Evolutionary conservation across 2,888 invertebrate genomes (phyloP).

Genomic region (Patella pellucida): DNA sequence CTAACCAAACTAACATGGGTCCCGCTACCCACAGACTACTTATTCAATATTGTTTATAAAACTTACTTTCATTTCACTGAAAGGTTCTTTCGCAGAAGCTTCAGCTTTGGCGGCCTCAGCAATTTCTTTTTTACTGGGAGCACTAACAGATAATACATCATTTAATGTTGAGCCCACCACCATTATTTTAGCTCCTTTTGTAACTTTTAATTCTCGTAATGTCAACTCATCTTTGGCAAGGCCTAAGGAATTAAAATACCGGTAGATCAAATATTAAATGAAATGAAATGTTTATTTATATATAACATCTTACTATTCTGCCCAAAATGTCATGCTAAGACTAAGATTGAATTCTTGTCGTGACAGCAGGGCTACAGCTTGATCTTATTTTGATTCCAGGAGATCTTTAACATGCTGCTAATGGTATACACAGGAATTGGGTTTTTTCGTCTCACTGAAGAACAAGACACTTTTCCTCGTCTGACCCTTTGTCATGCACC

Average conservation of each 20-base stretch:
- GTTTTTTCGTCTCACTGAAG: too few species aligned
- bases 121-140: constrained; percentile 74
- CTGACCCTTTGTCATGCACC: too few species aligned
- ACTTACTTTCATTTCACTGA: constrained; percentile 71
- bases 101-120: constrained; percentile 65
- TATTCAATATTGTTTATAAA: background rate
- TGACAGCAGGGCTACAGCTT: too few species aligned
- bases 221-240: constrained; percentile 86
- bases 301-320: too few species aligned
- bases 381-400: too few species aligned
- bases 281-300: background rate
- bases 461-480: too few species aligned
- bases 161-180: constrained; percentile 90
- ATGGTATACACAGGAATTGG: too few species aligned
- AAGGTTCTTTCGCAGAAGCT: constrained; percentile 69
- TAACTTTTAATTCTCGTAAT: constrained; percentile 83
- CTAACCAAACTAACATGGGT: too few species aligned
- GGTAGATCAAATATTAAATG: background rate
- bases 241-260: constrained; percentile 72
- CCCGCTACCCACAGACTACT: too few species aligned
- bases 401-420: too few species aligned
- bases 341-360: too few species aligned
- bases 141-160: constrained; percentile 86
- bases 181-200: constrained; percentile 87
- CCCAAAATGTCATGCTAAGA: too few species aligned